phyloP scores from a whole-genome alignment of 2,113 vertebrate genomes.

The Ictalurus punctatus region DNA sequence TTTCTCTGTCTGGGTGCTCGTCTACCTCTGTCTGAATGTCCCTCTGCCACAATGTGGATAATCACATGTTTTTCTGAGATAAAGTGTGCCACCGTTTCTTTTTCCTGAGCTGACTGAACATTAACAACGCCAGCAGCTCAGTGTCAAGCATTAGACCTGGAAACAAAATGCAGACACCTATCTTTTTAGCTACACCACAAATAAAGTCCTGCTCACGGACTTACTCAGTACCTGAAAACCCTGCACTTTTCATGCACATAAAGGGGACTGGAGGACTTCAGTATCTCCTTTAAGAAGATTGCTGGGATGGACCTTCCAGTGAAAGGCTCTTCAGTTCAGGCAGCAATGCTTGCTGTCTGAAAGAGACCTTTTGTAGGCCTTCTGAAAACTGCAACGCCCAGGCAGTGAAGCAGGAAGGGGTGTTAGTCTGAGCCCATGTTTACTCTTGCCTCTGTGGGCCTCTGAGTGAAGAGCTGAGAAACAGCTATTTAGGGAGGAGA shows the following conservation, averaged over 20 bases:
- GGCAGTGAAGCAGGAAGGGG: conserved; percentile 41
- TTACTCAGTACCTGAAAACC: neutral
- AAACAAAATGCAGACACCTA: neutral
- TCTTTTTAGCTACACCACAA: neutral
- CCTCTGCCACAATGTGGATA: conserved; percentile 52
- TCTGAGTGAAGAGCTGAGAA: conserved; percentile 45
- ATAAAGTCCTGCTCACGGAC: neutral
- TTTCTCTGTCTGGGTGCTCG: neutral
- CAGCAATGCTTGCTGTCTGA: conserved; percentile 21
- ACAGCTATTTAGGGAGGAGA: conserved; percentile 53
- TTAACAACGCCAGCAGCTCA: neutral
- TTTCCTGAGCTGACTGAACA: conserved; percentile 31
- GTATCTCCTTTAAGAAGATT: conserved; percentile 12
- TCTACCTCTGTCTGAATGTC: conserved; percentile 34
- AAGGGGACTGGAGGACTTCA: neutral
- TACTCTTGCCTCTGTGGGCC: conserved; percentile 50
- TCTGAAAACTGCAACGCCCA: conserved; percentile 17
- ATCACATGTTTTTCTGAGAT: conserved; percentile 54
- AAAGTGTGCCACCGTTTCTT: conserved; percentile 55
- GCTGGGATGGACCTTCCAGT: conserved; percentile 32
- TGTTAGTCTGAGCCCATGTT: conserved; percentile 50
- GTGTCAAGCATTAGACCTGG: neutral
- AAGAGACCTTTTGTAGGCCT: conserved; percentile 53
- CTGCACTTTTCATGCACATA: conserved; percentile 10
- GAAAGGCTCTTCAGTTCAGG: conserved; percentile 41